Evolutionary conservation across 2,797 vertebrate genomes (phyloP).

Genomic region (Labeo calbasu): DNA sequence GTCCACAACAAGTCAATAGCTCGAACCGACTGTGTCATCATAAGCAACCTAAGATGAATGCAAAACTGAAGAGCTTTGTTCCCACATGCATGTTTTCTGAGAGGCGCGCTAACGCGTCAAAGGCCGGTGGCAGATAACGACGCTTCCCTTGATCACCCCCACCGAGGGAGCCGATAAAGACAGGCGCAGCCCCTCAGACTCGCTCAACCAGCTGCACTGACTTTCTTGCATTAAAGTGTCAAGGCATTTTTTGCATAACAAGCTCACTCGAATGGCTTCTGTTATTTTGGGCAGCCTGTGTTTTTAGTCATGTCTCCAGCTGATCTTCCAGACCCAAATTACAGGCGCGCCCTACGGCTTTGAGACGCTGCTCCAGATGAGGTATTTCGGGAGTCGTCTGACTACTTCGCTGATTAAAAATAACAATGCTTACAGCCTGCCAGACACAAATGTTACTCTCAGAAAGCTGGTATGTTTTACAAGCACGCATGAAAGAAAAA

Average conservation of each 20-base stretch:
- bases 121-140: constrained; percentile 31
- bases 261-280: constrained; percentile 73
- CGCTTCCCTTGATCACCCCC: constrained; percentile 33
- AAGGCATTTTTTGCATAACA: constrained; percentile 76
- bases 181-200: constrained; percentile 34
- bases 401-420: constrained; percentile 46
- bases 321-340: constrained; percentile 57
- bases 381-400: constrained; percentile 57
- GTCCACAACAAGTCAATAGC: background rate
- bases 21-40: constrained; percentile 18
- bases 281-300: constrained; percentile 70
- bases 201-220: constrained; percentile 68
- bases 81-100: constrained; percentile 23
- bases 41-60: constrained; percentile 27
- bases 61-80: constrained; percentile 38
- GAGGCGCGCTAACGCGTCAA: background rate
- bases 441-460: constrained; percentile 1
- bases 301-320: constrained; percentile 39
- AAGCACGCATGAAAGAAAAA: background rate
- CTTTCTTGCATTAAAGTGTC: constrained; percentile 69
- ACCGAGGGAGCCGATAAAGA: constrained; percentile 31
- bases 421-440: constrained; percentile 33
- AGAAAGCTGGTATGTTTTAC: background rate
- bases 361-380: constrained; percentile 66
- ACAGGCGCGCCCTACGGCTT: constrained; percentile 61